These are phyloP conservation scores for Goniozus legneri DNA, from an alignment of 1,140 invertebrate species.

Conservation along the genomic window DNA sequence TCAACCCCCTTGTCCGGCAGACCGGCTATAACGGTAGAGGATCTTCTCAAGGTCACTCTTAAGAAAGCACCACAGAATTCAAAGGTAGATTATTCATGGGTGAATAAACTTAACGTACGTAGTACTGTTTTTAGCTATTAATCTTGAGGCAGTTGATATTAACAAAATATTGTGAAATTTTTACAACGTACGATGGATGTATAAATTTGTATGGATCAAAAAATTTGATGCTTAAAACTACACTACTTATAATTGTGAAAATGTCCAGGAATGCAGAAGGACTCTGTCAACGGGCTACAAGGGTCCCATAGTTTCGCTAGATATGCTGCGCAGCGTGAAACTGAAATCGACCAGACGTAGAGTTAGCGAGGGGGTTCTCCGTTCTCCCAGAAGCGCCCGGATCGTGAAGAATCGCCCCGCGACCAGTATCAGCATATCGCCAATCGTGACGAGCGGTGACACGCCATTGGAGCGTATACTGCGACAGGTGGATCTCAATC, in stretches of 20 bases:
- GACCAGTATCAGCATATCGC: constrained; percentile 29
- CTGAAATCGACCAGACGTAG: constrained; percentile 35
- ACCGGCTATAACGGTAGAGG: constrained; percentile 42
- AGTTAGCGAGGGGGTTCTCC: constrained; percentile 15
- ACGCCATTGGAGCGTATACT: constrained; percentile 25
- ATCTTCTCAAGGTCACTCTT: constrained; percentile 42
- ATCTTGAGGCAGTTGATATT: no score
- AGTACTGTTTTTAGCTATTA: no score
- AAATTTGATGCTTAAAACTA: no score
- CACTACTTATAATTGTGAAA: constrained; percentile 3
- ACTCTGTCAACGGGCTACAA: constrained; percentile 19
- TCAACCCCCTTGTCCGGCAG: constrained; percentile 26
- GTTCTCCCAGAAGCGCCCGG: constrained; percentile 29
- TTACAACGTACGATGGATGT: no score
- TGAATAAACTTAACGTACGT: neutral
- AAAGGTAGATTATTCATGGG: constrained; percentile 21
- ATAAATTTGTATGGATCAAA: no score
- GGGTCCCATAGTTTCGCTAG: constrained; percentile 34
- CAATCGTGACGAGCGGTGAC: constrained; percentile 24
- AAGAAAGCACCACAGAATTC: constrained; percentile 34
- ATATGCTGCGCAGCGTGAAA: constrained; percentile 45
- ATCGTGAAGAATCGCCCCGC: constrained; percentile 19
- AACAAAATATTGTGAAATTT: no score
- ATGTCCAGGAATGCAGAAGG: constrained; percentile 32
- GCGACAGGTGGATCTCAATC: constrained; percentile 25